These are phyloP conservation scores for Lophius americanus DNA, from an alignment of 2,797 vertebrate genomes.

Conservation along the genomic window DNA sequence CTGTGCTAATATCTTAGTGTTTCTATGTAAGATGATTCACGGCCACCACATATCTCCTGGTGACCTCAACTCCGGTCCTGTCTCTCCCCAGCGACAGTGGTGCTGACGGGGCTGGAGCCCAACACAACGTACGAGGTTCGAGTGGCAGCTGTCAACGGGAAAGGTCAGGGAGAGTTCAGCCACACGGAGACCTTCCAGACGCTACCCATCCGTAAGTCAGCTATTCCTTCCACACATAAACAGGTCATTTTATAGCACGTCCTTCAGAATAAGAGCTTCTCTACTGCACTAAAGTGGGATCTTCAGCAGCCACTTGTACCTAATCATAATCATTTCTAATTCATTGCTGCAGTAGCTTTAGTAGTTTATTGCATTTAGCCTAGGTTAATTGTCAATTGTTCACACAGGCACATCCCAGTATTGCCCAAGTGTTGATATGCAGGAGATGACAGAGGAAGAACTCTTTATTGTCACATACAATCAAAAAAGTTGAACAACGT, in stretches of 20 bases:
- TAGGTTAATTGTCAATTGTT: slow-evolving; percentile 4
- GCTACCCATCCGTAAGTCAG: slow-evolving; percentile 91
- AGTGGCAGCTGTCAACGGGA: slow-evolving; percentile 96
- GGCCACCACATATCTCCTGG: background rate
- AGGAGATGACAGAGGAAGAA: background rate
- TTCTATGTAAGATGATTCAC: too few relatives aligned
- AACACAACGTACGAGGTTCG: slow-evolving; percentile 97
- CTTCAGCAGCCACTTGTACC: background rate
- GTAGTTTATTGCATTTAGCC: slow-evolving; percentile 1
- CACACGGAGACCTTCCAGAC: slow-evolving; percentile 96
- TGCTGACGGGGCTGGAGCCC: slow-evolving; percentile 93
- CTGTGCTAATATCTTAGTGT: too few relatives aligned
- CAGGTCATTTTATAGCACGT: background rate
- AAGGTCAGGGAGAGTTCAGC: slow-evolving; percentile 97
- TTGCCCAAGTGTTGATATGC: slow-evolving; percentile 1
- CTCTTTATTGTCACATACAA: too few relatives aligned
- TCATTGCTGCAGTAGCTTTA: slow-evolving; percentile 5
- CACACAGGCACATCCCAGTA: background rate
- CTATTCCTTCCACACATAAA: fast-evolving
- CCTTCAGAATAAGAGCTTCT: slow-evolving; percentile 1
- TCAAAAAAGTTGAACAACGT: too few relatives aligned
- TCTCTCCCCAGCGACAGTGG: slow-evolving; percentile 85
- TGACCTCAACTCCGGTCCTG: slow-evolving; percentile 14
- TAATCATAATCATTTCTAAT: background rate
- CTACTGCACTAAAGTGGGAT: background rate